Percentiles rank a stretch among this genome's conserved stretches.
Evolutionary conservation across 2,797 vertebrate species (phyloP).

Genomic region (Mastacembelus armatus): DNA sequence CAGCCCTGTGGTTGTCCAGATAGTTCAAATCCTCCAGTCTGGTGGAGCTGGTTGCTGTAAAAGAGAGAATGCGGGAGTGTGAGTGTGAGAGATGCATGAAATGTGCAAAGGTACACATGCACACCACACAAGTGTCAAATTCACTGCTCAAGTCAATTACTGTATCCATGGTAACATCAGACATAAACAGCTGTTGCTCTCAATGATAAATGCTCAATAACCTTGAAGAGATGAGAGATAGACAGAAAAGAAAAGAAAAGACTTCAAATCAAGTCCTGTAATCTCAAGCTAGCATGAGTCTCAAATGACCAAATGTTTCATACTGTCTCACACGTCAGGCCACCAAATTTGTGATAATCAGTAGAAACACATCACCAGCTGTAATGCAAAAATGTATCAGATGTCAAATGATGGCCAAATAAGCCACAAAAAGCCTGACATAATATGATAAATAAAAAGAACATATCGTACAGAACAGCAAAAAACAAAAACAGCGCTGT

Average conservation of each 20-base stretch:
- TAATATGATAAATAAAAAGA: conserved; percentile 40
- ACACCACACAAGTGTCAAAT: conserved; percentile 58
- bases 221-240: conserved; percentile 53
- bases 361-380: conserved; percentile 26
- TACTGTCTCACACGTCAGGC: conserved; percentile 43
- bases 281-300: conserved; percentile 23
- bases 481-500: conserved; percentile 41
- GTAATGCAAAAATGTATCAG: conserved; percentile 41
- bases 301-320: conserved; percentile 53
- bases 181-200: conserved; percentile 54
- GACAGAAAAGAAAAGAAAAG: conserved; percentile 20
- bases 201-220: conserved; percentile 43
- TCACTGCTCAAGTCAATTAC: conserved; percentile 54
- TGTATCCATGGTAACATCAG: conserved; percentile 73
- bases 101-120: conserved; percentile 49
- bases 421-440: conserved; percentile 20
- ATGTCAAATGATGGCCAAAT: conserved; percentile 37
- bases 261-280: conserved; percentile 23
- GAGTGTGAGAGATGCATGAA: conserved; percentile 42
- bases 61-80: conserved; percentile 41
- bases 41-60: conserved; percentile 93
- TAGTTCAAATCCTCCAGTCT: conserved; percentile 95
- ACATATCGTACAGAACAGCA: conserved; percentile 22
- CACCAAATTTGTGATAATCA: conserved; percentile 29
- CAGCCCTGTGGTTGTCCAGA: conserved; percentile 90